Percentiles rank a stretch among this genome's conserved stretches.
These are phyloP conservation scores for Tigriopus californicus DNA, from an alignment of 2,888 invertebrate species.

Conservation along the genomic window DNA sequence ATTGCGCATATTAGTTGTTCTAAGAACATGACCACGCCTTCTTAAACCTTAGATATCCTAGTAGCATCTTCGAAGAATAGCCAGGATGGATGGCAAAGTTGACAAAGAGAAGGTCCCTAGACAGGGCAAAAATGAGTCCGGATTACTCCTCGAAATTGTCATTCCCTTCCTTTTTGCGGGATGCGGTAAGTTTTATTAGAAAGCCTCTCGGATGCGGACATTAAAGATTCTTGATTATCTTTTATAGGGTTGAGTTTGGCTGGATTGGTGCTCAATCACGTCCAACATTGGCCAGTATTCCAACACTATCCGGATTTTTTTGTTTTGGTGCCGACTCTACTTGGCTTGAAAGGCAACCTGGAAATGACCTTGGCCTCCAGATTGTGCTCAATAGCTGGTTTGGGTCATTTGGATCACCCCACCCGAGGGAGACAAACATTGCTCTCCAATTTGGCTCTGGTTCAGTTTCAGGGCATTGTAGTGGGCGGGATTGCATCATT, in stretches of 20 bases:
- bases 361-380: conserved; percentile 23
- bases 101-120: too few species aligned
- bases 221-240: too few species aligned
- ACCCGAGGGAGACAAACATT: neutral
- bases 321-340: conserved; percentile 32
- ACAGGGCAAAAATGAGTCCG: too few species aligned
- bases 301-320: conserved; percentile 27
- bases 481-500: conserved; percentile 9
- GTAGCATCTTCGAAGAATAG: too few species aligned
- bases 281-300: conserved; percentile 21
- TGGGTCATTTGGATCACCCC: neutral
- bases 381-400: neutral
- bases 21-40: too few species aligned
- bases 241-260: conserved; percentile 32
- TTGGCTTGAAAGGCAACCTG: conserved; percentile 35
- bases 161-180: too few species aligned
- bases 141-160: too few species aligned
- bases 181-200: too few species aligned
- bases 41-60: too few species aligned
- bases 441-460: neutral
- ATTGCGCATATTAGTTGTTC: too few species aligned
- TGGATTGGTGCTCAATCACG: conserved; percentile 32
- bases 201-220: too few species aligned
- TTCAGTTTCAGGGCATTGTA: conserved; percentile 2
- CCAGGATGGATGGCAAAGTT: too few species aligned